Conservation (phyloP, 2,888 invertebrate genomes). For the Caenorhabditis parvicauda region DNA sequence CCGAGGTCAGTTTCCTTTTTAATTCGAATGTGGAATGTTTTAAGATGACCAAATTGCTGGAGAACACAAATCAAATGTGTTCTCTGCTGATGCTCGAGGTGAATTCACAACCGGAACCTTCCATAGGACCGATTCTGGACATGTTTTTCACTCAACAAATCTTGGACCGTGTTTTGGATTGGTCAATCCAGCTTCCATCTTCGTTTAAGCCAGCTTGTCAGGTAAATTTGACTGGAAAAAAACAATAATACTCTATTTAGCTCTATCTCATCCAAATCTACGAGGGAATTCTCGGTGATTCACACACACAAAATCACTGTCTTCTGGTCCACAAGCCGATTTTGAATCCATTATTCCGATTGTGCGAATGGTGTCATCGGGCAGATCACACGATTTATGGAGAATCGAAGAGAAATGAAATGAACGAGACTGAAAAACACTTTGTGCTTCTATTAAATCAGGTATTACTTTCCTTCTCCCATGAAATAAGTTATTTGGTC, state of each 20-base stretch:
- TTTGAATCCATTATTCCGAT: constrained; percentile 79
- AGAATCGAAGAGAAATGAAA: constrained; percentile 16
- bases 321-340: constrained; percentile 86
- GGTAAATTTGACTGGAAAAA: constrained; percentile 17
- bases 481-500: too few relatives aligned
- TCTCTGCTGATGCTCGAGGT: constrained; percentile 56
- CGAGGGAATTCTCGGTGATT: constrained; percentile 38
- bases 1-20: constrained; percentile 12
- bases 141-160: constrained; percentile 55
- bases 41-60: constrained; percentile 37
- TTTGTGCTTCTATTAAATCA: constrained; percentile 60
- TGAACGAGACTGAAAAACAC: constrained; percentile 45
- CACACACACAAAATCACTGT: constrained; percentile 55
- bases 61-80: constrained; percentile 42
- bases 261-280: constrained; percentile 36
- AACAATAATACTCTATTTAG: constrained; percentile 7
- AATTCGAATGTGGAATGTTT: neutral
- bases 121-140: constrained; percentile 59
- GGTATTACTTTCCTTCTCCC: constrained; percentile 21
- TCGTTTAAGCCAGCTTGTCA: constrained; percentile 44
- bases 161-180: constrained; percentile 45
- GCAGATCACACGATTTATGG: constrained; percentile 1
- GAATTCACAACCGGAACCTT: constrained; percentile 56
- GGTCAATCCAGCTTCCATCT: constrained; percentile 46
- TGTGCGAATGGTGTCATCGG: constrained; percentile 64